Conservation (phyloP, 2,797 vertebrate genomes). For the Microcaecilia unicolor region DNA sequence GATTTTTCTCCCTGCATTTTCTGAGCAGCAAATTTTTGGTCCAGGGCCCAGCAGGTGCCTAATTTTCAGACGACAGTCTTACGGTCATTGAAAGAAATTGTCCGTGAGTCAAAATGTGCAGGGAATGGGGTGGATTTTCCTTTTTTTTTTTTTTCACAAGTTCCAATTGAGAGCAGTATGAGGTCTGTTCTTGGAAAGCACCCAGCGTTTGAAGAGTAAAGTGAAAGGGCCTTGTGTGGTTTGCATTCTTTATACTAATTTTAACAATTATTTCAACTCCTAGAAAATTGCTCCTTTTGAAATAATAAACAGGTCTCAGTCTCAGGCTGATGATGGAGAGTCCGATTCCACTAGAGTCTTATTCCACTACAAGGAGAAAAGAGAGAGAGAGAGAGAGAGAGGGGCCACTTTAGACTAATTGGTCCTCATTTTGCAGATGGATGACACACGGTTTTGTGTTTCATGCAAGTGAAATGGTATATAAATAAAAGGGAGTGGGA, state of each 20-base stretch:
- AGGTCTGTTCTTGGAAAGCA: constrained; percentile 13
- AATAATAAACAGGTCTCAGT: constrained; percentile 49
- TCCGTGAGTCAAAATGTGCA: no score
- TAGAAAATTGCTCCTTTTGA: constrained; percentile 38
- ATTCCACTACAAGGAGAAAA: not conserved
- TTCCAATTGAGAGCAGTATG: constrained; percentile 3
- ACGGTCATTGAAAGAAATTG: no score
- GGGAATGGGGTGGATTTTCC: fast-evolving
- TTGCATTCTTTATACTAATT: constrained; percentile 41
- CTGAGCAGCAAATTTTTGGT: not conserved
- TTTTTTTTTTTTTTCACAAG: not conserved
- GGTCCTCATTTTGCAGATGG: not conserved
- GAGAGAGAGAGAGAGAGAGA: not conserved
- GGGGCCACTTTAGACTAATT: constrained; percentile 11
- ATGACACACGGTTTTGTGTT: constrained; percentile 36
- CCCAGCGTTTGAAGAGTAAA: constrained; percentile 40
- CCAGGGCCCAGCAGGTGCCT: constrained; percentile 26
- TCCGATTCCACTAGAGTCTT: no score
- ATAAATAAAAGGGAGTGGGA: constrained; percentile 33
- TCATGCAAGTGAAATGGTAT: constrained; percentile 35
- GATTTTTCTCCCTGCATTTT: not conserved
- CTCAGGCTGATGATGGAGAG: constrained; percentile 16
- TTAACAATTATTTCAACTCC: constrained; percentile 39
- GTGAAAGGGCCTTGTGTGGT: constrained; percentile 42
- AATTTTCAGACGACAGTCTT: no score